Evolutionary conservation across 2,113 vertebrate species (phyloP).

Genomic region (Cariama cristata): DNA sequence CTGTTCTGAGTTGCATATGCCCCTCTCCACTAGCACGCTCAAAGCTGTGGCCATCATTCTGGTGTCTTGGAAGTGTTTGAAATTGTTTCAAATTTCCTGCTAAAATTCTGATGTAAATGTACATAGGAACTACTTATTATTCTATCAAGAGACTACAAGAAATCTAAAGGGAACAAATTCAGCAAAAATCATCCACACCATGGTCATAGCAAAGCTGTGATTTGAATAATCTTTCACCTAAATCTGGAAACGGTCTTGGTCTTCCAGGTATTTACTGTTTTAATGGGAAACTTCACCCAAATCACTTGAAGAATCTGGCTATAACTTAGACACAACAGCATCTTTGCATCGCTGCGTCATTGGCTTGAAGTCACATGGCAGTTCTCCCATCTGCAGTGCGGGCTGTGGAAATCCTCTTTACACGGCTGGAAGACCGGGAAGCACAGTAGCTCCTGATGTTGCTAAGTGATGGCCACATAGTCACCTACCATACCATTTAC

Average conservation of each 20-base stretch:
- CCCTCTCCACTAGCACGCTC: background rate
- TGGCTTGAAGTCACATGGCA: background rate
- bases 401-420: background rate
- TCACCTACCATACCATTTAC: background rate
- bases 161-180: background rate
- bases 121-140: background rate
- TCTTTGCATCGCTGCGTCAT: accelerated
- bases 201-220: background rate
- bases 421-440: background rate
- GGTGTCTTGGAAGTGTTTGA: background rate
- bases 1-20: background rate
- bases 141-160: background rate
- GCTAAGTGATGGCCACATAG: background rate
- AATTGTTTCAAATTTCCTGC: background rate
- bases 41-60: background rate
- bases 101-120: background rate
- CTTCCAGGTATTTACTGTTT: background rate
- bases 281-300: accelerated
- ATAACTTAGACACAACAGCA: background rate
- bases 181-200: background rate
- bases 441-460: background rate
- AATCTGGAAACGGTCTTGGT: background rate
- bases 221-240: background rate
- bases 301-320: background rate
- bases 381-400: background rate